phyloP scores from a whole-genome alignment of 2,797 vertebrate genomes.

The Halcyon badia region DNA sequence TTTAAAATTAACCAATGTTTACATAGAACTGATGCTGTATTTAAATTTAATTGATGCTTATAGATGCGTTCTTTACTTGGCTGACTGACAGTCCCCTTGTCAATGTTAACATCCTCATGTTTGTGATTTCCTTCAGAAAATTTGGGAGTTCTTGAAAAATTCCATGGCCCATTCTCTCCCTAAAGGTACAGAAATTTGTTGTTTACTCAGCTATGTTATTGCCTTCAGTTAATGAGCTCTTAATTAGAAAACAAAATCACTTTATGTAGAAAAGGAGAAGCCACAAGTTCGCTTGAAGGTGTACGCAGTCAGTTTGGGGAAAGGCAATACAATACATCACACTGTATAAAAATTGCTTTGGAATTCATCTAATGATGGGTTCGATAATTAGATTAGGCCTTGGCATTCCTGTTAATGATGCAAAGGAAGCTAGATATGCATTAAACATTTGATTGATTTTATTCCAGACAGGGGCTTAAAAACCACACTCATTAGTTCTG shows the following conservation, averaged over 20 bases:
- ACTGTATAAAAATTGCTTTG: not conserved
- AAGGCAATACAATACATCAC: not conserved
- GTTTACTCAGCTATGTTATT: not conserved
- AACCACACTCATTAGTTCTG: not conserved
- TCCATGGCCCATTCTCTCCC: not conserved
- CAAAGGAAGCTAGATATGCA: slow-evolving; percentile 5
- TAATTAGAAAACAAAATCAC: not conserved
- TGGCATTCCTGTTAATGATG: slow-evolving; percentile 23
- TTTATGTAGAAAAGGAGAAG: slow-evolving; percentile 3
- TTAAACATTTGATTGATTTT: slow-evolving; percentile 27
- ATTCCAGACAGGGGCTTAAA: not conserved
- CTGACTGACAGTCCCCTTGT: not conserved
- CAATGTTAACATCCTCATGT: not conserved
- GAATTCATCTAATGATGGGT: slow-evolving; percentile 17
- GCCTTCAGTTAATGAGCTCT: not conserved
- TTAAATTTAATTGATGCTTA: not conserved
- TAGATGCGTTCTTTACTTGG: not conserved
- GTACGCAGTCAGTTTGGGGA: not conserved
- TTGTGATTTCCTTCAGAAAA: not conserved
- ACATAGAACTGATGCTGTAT: not conserved
- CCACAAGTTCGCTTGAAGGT: not conserved
- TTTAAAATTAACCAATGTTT: not conserved
- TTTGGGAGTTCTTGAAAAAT: not conserved
- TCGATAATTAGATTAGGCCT: slow-evolving; percentile 5
- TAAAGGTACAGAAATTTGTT: not conserved